Evolutionary conservation across 1,140 invertebrate genomes (phyloP), one percentile per base, ranked within the genome.

Genomic region (Drosophila nannoptera): DNA sequence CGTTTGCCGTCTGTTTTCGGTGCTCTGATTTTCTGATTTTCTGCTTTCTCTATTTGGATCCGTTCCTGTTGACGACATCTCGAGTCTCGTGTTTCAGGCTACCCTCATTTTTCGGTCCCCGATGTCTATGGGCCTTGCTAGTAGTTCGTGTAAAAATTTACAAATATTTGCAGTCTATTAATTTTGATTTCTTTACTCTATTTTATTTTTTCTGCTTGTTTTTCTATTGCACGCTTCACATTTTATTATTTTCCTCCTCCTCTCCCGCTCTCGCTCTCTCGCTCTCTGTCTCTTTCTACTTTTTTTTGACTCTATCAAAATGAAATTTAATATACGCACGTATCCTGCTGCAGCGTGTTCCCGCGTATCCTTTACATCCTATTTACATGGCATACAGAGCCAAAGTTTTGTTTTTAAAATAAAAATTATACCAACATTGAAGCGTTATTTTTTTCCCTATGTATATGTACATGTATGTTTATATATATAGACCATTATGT

Each of bases 141-240:
- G 87, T 87, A 87, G 86, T 84, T 87, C 86, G 86, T 87, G 86
- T 87, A 87, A 87, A 87, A 87, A 87, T 84, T 72, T 86, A 87
- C 86, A 87, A 87, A 87, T 87, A 87, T 87, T 87, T 87, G 86
- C 86, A 87, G 63, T 76, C 82, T 87, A 87, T 87, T 87, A 82
- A 87, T 81, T 87, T 86, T 82, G 74, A 77, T 78, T 77, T 62
- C 46, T 52, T 54, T 58, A 45, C 65, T 63, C 36, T 69, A 43
- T 42, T 68, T 55, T 53, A 64, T 43, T 66, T 61, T 53, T 56
- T 75, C 22, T 22, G 22, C 22, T 82, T 87, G 75, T 80, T 80
- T 77, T 74, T 69, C 73, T 70, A 82, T 68, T 84, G 62, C 78
- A 84, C 75, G 77, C 80, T 75, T 87, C 70, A 66, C 56, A 84